Evolutionary conservation across 2,113 vertebrate genomes (phyloP), one percentile per base, ranked within the genome.

Genomic region (Cranoglanis bouderius): DNA sequence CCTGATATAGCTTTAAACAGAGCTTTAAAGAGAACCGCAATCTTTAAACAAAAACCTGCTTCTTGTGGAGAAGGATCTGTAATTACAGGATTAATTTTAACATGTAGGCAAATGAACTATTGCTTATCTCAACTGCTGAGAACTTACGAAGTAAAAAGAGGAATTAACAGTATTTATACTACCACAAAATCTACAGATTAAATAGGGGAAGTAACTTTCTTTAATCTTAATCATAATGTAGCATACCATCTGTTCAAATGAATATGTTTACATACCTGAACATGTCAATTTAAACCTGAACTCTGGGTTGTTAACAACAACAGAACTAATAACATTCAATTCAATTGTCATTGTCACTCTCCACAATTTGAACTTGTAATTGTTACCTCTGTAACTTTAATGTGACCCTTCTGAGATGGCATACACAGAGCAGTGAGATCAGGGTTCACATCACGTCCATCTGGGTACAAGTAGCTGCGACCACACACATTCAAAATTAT

Each of bases 381-480:
- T 61, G 88, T 94, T 91, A 97, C 97, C 94, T 96, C 93, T 8
- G 96, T 93, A 74, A 97, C 96, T 26, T 90, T 91, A 87, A 97
- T 94, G 89, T 89, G 92, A 29, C 92, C 92, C 67, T 91, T 93
- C 16, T 92, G 86, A 35, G 90, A 59, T 0, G 89, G 84, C 81
- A 91, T 92, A 90, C 85, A 91, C 89, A 97, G 93, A 46, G 92
- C 90, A 0, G 91, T 95, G 89, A 97, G 93, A 92, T 97, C 96
- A 1, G 96, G 97, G 92, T 96, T 97, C 85, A 92, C 59, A 72
- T 94, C 95, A 53, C 95, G 95, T 1, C 97, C 96, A 67, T 97
- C 96, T 26, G 97, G 97, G 87, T 96, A 96, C 86, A 97, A 91
- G 92, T 96, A 97, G 90, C 97, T 97, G 93, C 63, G 92, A 77